Percentiles rank a stretch among this genome's conserved stretches.
These are phyloP conservation scores for Mus spretus DNA, from an alignment of 2,797 vertebrate species.

Conservation along the genomic window DNA sequence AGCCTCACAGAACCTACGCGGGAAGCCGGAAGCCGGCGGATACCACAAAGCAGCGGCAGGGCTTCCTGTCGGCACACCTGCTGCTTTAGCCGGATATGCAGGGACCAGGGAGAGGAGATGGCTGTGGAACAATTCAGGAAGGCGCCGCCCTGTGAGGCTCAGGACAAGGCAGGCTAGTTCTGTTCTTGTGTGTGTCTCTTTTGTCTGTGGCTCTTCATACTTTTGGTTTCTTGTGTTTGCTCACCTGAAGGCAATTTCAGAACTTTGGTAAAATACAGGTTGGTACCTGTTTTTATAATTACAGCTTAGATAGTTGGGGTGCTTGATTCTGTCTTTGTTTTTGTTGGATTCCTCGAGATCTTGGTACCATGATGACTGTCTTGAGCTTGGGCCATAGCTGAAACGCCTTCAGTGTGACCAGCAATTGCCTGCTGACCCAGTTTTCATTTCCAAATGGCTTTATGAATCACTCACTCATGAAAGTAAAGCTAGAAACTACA, in stretches of 20 bases:
- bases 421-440: constrained; percentile 23
- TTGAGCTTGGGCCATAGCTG: constrained; percentile 43
- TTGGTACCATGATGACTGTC: not conserved
- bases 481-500: constrained; percentile 71
- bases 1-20: not conserved
- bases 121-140: constrained; percentile 59
- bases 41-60: not conserved
- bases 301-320: not conserved
- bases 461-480: constrained; percentile 56
- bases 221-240: not conserved
- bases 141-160: constrained; percentile 15
- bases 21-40: not conserved
- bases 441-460: constrained; percentile 63
- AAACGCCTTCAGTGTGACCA: constrained; percentile 45
- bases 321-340: constrained; percentile 60
- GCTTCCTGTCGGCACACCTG: not conserved
- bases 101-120: constrained; percentile 68
- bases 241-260: constrained; percentile 67
- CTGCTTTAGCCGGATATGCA: constrained; percentile 52
- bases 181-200: not conserved
- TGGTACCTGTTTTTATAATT: constrained; percentile 69
- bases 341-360: constrained; percentile 41
- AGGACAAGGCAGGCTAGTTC: constrained; percentile 26
- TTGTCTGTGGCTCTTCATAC: not conserved
- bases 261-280: constrained; percentile 69